Evolutionary conservation across 2,113 vertebrate genomes (phyloP), one percentile per base, ranked within the genome.

Genomic region (Mustela lutreola): DNA sequence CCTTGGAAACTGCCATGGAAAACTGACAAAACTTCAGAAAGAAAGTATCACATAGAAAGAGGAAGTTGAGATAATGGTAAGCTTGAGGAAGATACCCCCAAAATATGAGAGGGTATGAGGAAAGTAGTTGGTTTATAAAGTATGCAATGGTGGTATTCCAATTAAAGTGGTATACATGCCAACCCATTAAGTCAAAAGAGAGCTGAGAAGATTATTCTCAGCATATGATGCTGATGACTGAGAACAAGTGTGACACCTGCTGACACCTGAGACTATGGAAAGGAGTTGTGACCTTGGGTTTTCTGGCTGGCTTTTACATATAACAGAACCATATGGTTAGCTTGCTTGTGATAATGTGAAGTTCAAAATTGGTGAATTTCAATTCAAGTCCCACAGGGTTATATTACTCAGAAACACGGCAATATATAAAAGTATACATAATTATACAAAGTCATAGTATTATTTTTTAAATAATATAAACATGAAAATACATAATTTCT

Each of bases 381-480:
- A 75, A 70, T 85, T 97, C 50, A 80, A 76, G 42, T 87, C 81
- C 58, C 21, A 33, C n/a, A 39, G 26, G 36, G 1, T 90, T 92
- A 11, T 48, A 24, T 31, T 76, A 50, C 91, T 76, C 19, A 78
- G 42, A 33, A 96, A 88, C 62, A 80, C 2, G 8, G 8, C 16
- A 58, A 70, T 92, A 62, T 28, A 50, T 10, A 85, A 50, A 76
- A 70, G 71, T 79, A 70, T 80, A 87, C 24, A n/a, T 85, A 26
- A 31, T 36, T 89, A n/a, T n/a, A 70, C 65, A 70, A n/a, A 70
- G n/a, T 70, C n/a, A 70, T 70, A 70, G 16, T 70, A 70, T 33
- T 31, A 65, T 75, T 75, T 75, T 71, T 91, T 58, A 76, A 80
- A 58, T 39, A 87, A 84, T 56, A 53, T 81, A 91, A 95, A 94